Conservation (phyloP, 2,113 vertebrate genomes). For the Ursus arctos region DNA sequence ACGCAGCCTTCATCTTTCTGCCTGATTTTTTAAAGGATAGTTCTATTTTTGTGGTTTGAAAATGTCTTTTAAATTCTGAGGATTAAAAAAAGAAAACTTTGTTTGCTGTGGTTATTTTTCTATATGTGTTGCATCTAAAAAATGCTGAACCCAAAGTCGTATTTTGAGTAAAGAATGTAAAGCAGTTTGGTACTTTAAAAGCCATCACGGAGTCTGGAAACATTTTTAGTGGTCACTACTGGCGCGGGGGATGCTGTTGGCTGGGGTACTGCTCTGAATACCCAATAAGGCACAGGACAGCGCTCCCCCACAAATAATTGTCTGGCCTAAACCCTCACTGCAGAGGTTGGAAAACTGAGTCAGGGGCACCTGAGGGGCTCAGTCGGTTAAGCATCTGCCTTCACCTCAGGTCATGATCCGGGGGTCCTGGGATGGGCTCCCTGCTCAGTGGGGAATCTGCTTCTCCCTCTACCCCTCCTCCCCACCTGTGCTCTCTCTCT, state of each 20-base stretch:
- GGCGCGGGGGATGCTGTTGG: background rate
- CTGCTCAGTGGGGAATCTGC: background rate
- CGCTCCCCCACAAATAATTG: no score
- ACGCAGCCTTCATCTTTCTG: background rate
- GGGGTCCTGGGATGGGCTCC: background rate
- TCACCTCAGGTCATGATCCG: background rate
- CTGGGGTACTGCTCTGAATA: no score
- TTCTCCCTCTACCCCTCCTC: background rate
- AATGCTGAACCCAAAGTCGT: background rate
- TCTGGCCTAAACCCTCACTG: background rate
- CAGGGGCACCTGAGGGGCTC: background rate
- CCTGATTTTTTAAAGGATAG: background rate
- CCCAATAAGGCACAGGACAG: background rate
- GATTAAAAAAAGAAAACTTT: background rate
- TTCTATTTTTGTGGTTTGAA: constrained; percentile 12
- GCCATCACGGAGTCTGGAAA: background rate
- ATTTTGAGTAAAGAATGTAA: constrained; percentile 41
- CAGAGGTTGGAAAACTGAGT: background rate
- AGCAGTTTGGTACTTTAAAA: background rate
- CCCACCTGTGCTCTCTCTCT: background rate
- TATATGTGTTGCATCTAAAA: background rate
- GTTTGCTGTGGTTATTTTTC: background rate
- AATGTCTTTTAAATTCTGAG: constrained; percentile 43
- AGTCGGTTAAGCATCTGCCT: background rate
- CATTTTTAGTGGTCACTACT: background rate